Evolutionary conservation across 1,140 invertebrate genomes (phyloP), one percentile per base, ranked within the genome.

Genomic region (Scaptomyza montana): DNA sequence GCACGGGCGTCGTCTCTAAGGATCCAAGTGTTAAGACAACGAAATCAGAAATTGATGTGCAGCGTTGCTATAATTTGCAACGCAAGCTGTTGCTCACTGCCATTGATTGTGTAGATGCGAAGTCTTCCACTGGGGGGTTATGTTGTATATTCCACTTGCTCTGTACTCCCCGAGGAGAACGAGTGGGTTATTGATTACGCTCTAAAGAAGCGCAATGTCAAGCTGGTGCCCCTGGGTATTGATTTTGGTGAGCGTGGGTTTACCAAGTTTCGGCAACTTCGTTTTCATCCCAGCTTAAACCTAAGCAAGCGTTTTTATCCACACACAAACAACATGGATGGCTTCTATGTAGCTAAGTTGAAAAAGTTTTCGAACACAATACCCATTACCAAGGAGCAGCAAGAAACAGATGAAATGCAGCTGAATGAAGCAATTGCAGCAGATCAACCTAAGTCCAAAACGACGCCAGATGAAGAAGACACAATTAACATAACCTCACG

Each of bases 131-230:
- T 49, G 99, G 98, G n/a, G 49, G 98, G 98, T 33, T 98, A 97
- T 91, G 94, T 99, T 71, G 98, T 99, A 0, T 99, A 99, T 93
- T 99, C 98, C 0, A 99, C 99, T 0, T 99, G 99, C 93, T 99
- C 99, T 2, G 95, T 99, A 81, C 92, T 99, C 92, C 97, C 98
- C 0, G 99, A 99, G 93, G 99, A 99, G 93, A 99, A 99, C 93
- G 99, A 99, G 93, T 96, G 95, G 93, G 97, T 99, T 0, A 95
- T 99, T 43, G 96, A 99, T 92, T 99, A 98, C 93, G 98, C 97
- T 5, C 92, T 99, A 39, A 98, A 97, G 80, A 98, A 98, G 90
- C 93, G 99, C 59, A 95, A 97, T 90, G 98, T 99, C 0, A 98
- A 99, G 92, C 92, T 99, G 36, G 96, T 99, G 3, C 95, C 97